Base-by-base conservation (phyloP, 2,888 invertebrate genomes). In the Xestia rhomboidea region DNA sequence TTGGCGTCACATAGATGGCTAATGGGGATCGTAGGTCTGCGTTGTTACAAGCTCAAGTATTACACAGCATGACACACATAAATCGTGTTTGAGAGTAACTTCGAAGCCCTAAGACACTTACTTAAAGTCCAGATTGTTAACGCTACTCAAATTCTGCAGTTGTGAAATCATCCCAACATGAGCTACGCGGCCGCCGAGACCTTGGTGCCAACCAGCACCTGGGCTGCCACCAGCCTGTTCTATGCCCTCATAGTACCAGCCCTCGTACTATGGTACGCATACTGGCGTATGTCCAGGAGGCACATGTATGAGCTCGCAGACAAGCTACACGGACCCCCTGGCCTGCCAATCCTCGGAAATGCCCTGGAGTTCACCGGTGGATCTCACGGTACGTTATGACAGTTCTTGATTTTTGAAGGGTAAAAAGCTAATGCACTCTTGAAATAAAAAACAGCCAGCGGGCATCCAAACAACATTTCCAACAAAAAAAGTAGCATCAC, bases 241-340 rank as follows among this genome's bases (percentile, higher is more conserved):
- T 97, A 98, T 88, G 97, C 97, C 81, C 97, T 98, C n/a, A 94
- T 98, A 68, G 93, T 98, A 34, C 98, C 98, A 62, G 98, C 98
- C 0, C 44, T 98, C 54, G 93, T 97, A 6, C 96, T 98, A 69
- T 98, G 97, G 97, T 98, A 97, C 91, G 95, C 97, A 46, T 98
- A 98, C 94, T 98, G 98, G 98, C 97, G 97, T 68, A 95, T 98
- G 89, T 98, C 98, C 18, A 97, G 98, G n/a, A 97, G 97, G 60
- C 98, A 97, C 90, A 89, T 98, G 91, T 96, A 98, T 82, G 98
- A 98, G 90, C 95, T 98, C 73, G 98, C 98, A 1, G 97, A 97
- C 0, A 98, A 98, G 89, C 92, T 98, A 64, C 97, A 98, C 0
- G 98, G 98, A 86, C 98, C 98, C 0, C 90, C 95, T 5, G 98